Conservation (phyloP, 2,113 vertebrate species). For the Corythoichthys haematopterus region DNA sequence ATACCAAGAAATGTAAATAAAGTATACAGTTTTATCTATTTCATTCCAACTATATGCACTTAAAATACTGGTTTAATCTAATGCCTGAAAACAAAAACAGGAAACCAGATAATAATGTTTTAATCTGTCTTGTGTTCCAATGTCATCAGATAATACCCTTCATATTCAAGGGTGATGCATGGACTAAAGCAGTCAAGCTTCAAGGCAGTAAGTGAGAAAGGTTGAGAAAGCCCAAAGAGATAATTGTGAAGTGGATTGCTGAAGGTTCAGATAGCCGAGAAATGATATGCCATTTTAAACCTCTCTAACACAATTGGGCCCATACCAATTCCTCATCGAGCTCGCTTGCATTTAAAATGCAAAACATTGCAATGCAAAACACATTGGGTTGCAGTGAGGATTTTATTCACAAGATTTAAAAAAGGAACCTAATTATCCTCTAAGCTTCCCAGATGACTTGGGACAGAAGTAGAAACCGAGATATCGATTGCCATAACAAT, state of each 20-base stretch:
- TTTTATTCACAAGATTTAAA: background rate
- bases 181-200: constrained; percentile 28
- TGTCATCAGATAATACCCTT: constrained; percentile 55
- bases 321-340: constrained; percentile 60
- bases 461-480: background rate
- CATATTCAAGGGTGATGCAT: constrained; percentile 38
- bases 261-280: constrained; percentile 10
- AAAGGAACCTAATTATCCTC: background rate
- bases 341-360: constrained; percentile 26
- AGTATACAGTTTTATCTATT: constrained; percentile 58
- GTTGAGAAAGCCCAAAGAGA: constrained; percentile 40
- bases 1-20: constrained; percentile 62
- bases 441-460: background rate
- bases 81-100: constrained; percentile 56
- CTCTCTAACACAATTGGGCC: constrained; percentile 50
- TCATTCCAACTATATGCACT: constrained; percentile 47
- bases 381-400: background rate
- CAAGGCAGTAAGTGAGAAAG: constrained; percentile 34
- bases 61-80: constrained; percentile 42
- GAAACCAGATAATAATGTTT: constrained; percentile 47
- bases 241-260: constrained; percentile 28
- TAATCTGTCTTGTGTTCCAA: constrained; percentile 53
- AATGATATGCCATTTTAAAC: constrained; percentile 33
- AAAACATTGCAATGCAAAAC: background rate
- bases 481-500: background rate